Conservation (phyloP, 2,888 invertebrate species). For the Argyra leucocephala region DNA sequence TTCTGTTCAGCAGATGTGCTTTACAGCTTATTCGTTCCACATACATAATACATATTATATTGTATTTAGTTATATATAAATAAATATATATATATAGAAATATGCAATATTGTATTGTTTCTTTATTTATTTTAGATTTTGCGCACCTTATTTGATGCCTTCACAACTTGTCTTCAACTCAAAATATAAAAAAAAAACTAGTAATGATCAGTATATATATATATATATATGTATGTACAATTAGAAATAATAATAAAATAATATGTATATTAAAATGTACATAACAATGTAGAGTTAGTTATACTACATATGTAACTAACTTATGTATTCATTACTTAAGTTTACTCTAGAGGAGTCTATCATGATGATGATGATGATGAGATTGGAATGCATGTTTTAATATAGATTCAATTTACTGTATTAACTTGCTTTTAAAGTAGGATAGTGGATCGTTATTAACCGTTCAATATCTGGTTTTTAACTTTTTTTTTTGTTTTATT, state of each 20-base stretch:
- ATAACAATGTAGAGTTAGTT: too few species aligned
- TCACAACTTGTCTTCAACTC: not conserved
- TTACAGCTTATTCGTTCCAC: too few species aligned
- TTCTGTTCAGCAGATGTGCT: too few species aligned
- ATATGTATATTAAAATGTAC: too few species aligned
- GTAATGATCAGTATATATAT: not conserved
- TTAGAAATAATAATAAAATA: not conserved
- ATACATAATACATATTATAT: too few species aligned
- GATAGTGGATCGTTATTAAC: conserved; percentile 3
- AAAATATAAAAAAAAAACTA: not conserved
- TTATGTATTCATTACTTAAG: too few species aligned
- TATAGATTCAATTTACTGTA: not conserved
- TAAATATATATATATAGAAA: too few species aligned
- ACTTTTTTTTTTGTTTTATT: not conserved
- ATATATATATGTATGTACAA: not conserved
- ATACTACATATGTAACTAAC: too few species aligned
- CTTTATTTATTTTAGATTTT: not conserved
- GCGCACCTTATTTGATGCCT: conserved; percentile 6
- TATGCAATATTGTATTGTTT: not conserved
- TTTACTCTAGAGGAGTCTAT: not conserved
- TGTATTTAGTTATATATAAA: too few species aligned
- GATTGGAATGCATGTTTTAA: not conserved
- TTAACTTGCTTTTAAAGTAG: not conserved
- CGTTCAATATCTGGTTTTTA: not conserved
- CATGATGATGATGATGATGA: too few species aligned